A percentile compares a stretch with the other conserved stretches of the same genome.
Conservation (phyloP, 2,888 invertebrate species). For the Epistrophella euchroma region DNA sequence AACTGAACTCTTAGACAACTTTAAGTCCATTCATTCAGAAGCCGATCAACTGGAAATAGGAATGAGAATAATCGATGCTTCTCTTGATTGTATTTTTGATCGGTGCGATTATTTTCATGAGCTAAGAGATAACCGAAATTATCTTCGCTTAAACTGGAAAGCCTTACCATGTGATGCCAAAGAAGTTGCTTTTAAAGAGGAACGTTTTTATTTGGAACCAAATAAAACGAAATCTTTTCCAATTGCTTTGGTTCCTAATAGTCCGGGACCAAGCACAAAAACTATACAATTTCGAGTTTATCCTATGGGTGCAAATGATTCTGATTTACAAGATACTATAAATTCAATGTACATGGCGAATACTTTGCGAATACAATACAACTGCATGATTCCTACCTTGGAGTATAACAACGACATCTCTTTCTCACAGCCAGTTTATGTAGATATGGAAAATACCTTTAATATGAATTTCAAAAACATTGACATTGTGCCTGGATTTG, state of each 20-base stretch:
- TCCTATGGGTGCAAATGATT: constrained; percentile 69
- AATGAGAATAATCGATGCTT: constrained; percentile 79
- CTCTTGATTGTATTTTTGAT: constrained; percentile 77
- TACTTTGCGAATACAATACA: constrained; percentile 79
- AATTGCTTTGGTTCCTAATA: constrained; percentile 80
- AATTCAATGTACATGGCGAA: constrained; percentile 78
- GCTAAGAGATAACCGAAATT: constrained; percentile 78
- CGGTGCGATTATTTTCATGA: constrained; percentile 78
- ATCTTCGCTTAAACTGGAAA: constrained; percentile 81
- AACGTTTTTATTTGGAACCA: constrained; percentile 80
- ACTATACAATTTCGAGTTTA: constrained; percentile 79
- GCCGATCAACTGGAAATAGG: constrained; percentile 80
- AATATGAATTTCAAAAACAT: constrained; percentile 79
- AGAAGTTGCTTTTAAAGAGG: constrained; percentile 80
- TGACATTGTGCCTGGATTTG: constrained; percentile 79
- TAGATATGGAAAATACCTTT: constrained; percentile 79
- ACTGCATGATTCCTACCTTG: constrained; percentile 79
- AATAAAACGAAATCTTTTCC: constrained; percentile 80
- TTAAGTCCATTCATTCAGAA: constrained; percentile 78
- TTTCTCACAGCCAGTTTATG: constrained; percentile 78
- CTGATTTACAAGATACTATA: constrained; percentile 65
- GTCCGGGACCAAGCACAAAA: constrained; percentile 78
- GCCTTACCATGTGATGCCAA: constrained; percentile 79
- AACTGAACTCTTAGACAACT: constrained; percentile 74
- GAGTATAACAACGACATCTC: constrained; percentile 77